These are phyloP conservation scores for Microtus montanus DNA, from an alignment of 2,113 vertebrate species.

Conservation along the genomic window DNA sequence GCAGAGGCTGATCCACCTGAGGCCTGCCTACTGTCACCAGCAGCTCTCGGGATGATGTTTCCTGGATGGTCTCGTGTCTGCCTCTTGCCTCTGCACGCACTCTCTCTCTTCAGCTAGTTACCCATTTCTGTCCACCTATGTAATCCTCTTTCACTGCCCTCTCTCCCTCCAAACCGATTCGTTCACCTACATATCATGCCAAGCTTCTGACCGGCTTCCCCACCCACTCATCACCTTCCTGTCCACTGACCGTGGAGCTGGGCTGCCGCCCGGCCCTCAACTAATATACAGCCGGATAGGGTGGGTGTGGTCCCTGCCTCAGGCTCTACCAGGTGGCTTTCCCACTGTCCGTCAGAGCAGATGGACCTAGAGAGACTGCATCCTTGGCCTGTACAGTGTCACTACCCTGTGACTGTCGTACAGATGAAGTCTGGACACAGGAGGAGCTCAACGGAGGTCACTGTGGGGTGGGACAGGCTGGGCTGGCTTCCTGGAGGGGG, in stretches of 20 bases:
- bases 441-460: not conserved
- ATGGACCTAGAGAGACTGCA: not conserved
- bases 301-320: not conserved
- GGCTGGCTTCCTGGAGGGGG: not conserved
- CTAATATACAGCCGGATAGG: not conserved
- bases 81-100: not conserved
- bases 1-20: not conserved
- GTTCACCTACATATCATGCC: not conserved
- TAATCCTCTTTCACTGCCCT: no score
- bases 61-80: not conserved
- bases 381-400: not conserved
- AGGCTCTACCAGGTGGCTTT: not conserved
- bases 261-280: not conserved
- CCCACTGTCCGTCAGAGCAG: not conserved
- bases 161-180: not conserved
- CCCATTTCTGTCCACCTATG: not conserved
- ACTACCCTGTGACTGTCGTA: not conserved
- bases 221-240: rapidly evolving
- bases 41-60: not conserved
- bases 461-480: not conserved
- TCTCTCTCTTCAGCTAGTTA: not conserved
- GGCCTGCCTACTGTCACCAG: not conserved
- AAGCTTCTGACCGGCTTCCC: no score
- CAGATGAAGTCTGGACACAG: not conserved
- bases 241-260: not conserved